Conservation (phyloP, 1,140 invertebrate species). For the Pemphigus obesinymphae region DNA sequence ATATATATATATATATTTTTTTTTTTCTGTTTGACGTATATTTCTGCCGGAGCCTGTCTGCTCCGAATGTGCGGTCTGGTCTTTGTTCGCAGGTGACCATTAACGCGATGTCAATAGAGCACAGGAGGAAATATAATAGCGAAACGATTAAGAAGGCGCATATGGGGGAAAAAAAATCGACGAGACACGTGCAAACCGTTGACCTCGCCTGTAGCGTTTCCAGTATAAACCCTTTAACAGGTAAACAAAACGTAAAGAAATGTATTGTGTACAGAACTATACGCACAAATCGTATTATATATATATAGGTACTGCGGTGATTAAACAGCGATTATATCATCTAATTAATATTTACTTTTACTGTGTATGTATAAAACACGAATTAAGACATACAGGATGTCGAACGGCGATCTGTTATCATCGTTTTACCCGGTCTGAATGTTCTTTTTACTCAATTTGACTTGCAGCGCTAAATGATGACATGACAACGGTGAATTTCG, state of each 20-base stretch:
- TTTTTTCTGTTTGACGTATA: not conserved
- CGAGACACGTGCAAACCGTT: not conserved
- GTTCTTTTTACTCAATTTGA: no score
- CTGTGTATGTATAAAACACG: no score
- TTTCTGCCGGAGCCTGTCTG: conserved; percentile 25
- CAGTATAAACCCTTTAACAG: not conserved
- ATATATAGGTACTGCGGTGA: no score
- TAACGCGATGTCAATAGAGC: conserved; percentile 24
- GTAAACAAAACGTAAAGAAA: not conserved
- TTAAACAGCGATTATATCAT: no score
- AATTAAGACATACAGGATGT: no score
- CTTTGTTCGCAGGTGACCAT: conserved; percentile 20
- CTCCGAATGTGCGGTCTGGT: not conserved
- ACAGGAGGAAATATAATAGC: not conserved
- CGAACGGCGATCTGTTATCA: no score
- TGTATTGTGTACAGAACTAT: not conserved
- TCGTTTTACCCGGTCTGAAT: no score
- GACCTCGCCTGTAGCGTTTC: not conserved
- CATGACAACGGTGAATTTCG: no score
- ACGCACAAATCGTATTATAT: no score
- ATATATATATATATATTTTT: not conserved
- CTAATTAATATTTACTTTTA: no score
- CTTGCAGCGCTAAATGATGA: no score
- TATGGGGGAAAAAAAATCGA: not conserved
- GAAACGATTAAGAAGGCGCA: not conserved